phyloP scores from a whole-genome alignment of 1,140 invertebrate genomes.

The Ylistrum balloti region DNA sequence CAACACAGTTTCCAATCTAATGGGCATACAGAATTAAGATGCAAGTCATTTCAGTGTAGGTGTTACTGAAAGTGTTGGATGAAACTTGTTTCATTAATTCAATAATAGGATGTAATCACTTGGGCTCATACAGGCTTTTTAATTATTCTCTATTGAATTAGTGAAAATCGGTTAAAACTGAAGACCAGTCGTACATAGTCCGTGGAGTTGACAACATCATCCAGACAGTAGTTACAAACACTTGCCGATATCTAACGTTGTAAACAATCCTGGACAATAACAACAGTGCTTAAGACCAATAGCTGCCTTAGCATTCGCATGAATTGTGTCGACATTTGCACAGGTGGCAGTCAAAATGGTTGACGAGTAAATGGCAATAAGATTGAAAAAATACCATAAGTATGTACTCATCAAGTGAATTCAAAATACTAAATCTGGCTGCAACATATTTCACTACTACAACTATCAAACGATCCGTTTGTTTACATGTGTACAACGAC shows the following conservation, averaged over 20 bases:
- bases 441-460: no score
- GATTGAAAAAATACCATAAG: no score
- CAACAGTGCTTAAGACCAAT: no score
- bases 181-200: background rate
- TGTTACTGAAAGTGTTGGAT: background rate
- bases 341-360: no score
- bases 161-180: background rate
- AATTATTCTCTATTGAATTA: conserved; percentile 10
- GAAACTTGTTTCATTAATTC: background rate
- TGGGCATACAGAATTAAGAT: no score
- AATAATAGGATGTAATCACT: no score
- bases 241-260: background rate
- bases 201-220: background rate
- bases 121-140: background rate
- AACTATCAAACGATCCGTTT: background rate
- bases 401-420: background rate
- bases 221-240: background rate
- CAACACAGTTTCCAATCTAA: no score
- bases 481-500: background rate
- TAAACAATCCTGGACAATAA: background rate
- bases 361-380: no score
- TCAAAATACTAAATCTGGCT: no score
- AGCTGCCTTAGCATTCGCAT: no score
- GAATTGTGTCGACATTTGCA: no score
- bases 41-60: no score